Evolutionary conservation across 37 sponge, comb jelly and placozoan species (phyloP).

Genomic region (Diacarnus erythraeanus): DNA sequence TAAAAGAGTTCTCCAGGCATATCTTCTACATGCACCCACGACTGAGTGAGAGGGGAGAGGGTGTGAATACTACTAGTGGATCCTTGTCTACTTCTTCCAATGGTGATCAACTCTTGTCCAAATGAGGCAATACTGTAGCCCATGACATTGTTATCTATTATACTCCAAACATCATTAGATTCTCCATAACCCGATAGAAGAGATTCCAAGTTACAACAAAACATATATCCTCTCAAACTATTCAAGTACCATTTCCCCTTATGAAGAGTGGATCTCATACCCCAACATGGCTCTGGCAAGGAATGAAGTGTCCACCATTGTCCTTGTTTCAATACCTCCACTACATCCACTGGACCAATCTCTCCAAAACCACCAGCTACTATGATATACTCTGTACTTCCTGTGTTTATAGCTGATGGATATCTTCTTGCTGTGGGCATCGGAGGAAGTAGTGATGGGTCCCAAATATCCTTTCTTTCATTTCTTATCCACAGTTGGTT

Average conservation of each 20-base stretch:
- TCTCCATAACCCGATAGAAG: too few relatives aligned
- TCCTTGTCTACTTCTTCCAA: too few relatives aligned
- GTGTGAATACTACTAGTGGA: too few relatives aligned
- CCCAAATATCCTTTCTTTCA: neutral
- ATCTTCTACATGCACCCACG: too few relatives aligned
- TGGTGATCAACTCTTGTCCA: too few relatives aligned
- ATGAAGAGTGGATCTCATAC: neutral
- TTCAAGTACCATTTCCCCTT: neutral
- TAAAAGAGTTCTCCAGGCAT: too few relatives aligned
- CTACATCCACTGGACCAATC: neutral
- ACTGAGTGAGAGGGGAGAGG: too few relatives aligned
- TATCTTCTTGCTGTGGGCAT: neutral
- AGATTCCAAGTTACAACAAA: neutral
- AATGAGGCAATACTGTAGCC: too few relatives aligned
- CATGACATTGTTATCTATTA: too few relatives aligned
- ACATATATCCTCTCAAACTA: neutral
- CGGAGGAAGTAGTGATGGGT: neutral
- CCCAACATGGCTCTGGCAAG: neutral
- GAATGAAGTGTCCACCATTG: neutral
- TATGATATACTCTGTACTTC: neutral
- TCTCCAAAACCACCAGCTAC: neutral
- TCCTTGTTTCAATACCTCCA: neutral
- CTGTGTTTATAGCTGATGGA: neutral
- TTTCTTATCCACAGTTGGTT: neutral
- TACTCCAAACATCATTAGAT: too few relatives aligned